phyloP scores from a whole-genome alignment of 2,113 vertebrate genomes.

The Hydrolagus affinis region DNA sequence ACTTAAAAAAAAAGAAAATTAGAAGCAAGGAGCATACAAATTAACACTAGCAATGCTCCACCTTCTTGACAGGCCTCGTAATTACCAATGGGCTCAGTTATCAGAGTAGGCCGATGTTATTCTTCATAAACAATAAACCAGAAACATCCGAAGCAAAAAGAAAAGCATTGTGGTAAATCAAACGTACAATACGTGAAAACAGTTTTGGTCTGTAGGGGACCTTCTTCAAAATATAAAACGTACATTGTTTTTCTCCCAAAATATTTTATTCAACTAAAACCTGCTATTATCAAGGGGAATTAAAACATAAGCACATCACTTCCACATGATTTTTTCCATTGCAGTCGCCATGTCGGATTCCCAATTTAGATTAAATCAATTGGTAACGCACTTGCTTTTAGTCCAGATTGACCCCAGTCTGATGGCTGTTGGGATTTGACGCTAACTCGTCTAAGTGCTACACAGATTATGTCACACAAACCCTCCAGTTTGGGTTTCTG shows the following conservation, averaged over 20 bases:
- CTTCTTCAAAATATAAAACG: conserved; percentile 28
- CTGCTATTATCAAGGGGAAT: too few relatives aligned
- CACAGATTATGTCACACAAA: too few relatives aligned
- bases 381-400: too few relatives aligned
- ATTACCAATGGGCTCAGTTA: conserved; percentile 3
- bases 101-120: not conserved
- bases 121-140: not conserved
- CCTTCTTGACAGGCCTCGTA: not conserved
- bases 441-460: too few relatives aligned
- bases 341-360: too few relatives aligned
- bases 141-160: not conserved
- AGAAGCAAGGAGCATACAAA: not conserved
- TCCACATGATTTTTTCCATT: too few relatives aligned
- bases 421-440: too few relatives aligned
- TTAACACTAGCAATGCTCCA: not conserved
- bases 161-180: conserved; percentile 23
- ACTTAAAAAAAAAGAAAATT: not conserved
- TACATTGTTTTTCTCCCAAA: not conserved
- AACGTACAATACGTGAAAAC: conserved; percentile 6
- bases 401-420: too few relatives aligned
- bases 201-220: conserved; percentile 22
- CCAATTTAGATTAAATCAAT: too few relatives aligned
- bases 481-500: too few relatives aligned
- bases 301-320: too few relatives aligned
- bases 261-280: too few relatives aligned